Conservation (phyloP, 2,888 invertebrate species). For the Rhyacophila evoluta region DNA sequence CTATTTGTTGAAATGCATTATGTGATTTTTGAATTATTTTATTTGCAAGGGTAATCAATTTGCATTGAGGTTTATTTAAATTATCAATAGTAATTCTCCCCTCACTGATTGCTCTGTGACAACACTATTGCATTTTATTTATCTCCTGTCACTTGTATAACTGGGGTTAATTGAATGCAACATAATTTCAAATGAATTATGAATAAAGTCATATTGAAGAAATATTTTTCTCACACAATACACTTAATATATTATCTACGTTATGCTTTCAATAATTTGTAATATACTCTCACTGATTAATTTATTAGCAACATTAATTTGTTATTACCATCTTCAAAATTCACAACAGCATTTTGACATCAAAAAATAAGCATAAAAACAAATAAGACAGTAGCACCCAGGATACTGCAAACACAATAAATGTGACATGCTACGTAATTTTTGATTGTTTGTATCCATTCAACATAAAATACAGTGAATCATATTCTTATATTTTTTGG, state of each 20-base stretch:
- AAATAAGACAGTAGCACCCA: too few species aligned
- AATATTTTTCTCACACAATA: neutral
- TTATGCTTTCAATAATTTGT: conserved; percentile 28
- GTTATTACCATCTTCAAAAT: too few species aligned
- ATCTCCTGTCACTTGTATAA: neutral
- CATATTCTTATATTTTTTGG: too few species aligned
- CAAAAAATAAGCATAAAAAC: too few species aligned
- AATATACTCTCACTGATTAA: neutral
- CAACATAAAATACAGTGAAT: too few species aligned
- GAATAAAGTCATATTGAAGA: conserved; percentile 23
- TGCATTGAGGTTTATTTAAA: conserved; percentile 16
- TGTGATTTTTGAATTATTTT: neutral
- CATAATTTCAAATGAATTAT: conserved; percentile 31
- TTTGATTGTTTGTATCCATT: too few species aligned
- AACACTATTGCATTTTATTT: neutral
- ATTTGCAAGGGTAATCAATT: neutral
- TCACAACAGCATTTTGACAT: too few species aligned
- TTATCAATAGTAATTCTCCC: neutral
- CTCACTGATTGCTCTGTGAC: neutral
- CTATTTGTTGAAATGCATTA: too few species aligned
- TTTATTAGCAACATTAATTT: conserved; percentile 32
- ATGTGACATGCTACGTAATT: too few species aligned
- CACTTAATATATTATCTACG: neutral
- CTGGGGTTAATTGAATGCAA: conserved; percentile 16
- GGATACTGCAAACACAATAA: too few species aligned